A percentile compares a stretch with the other conserved stretches of the same genome.
Conservation (phyloP, 2,113 vertebrate genomes). For the Pungitius pungitius region DNA sequence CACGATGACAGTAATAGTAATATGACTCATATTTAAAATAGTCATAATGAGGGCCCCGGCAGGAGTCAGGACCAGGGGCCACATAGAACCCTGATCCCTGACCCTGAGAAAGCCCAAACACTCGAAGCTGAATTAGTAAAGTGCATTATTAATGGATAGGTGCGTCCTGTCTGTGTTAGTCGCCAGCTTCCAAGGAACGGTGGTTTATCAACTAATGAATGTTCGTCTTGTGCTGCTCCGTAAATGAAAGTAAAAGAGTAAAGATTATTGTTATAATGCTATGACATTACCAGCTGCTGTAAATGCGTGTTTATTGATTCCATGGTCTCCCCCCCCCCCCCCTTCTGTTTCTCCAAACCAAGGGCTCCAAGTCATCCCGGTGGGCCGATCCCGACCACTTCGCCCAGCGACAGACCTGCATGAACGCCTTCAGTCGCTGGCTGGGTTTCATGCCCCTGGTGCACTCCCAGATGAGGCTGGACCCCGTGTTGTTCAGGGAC, state of each 20-base stretch:
- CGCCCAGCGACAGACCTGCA: slow-evolving; percentile 84
- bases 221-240: background rate
- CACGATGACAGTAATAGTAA: no score
- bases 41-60: no score
- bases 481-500: slow-evolving; percentile 84
- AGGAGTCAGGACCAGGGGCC: no score
- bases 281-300: background rate
- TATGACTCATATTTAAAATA: no score
- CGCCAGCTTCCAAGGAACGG: no score
- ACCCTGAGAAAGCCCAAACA: no score
- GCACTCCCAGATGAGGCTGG: slow-evolving; percentile 84
- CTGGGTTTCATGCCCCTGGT: slow-evolving; percentile 84
- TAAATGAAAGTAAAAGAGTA: background rate
- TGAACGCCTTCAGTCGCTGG: slow-evolving; percentile 81
- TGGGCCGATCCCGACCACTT: slow-evolving; percentile 87
- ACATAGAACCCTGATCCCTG: no score
- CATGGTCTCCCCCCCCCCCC: background rate
- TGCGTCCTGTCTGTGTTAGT: no score
- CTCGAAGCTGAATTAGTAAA: no score
- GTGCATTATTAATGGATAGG: no score
- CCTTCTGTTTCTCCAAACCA: slow-evolving; percentile 5
- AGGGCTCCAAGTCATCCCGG: slow-evolving; percentile 82
- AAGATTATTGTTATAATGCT: background rate
- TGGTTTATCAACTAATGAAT: background rate
- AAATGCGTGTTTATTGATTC: background rate